A percentile compares a stretch with the other conserved stretches of the same genome.
phyloP scores from a whole-genome alignment of 2,888 invertebrate genomes.

The Hemithea aestivaria region DNA sequence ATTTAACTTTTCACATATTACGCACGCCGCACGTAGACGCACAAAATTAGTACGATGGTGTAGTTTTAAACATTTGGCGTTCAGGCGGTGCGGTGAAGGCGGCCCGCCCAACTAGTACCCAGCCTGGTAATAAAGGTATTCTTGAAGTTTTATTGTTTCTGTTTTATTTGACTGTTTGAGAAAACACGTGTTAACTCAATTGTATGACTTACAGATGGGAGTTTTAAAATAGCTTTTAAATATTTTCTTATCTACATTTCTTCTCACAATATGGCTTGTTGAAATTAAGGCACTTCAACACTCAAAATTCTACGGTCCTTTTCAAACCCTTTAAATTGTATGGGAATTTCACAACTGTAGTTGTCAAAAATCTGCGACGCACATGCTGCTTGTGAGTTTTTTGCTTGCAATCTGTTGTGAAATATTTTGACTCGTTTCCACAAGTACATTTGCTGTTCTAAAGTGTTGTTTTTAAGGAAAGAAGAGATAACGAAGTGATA shows the following conservation, averaged over 20 bases:
- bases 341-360: constrained; percentile 11
- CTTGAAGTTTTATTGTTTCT: constrained; percentile 28
- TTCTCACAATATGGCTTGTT: too few species aligned
- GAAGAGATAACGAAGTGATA: constrained; percentile 15
- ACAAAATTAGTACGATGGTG: too few species aligned
- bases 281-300: too few species aligned
- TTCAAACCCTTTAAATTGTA: too few species aligned
- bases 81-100: constrained; percentile 43
- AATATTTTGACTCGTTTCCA: constrained; percentile 52
- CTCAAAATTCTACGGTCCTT: too few species aligned
- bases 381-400: constrained; percentile 44
- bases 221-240: too few species aligned
- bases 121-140: constrained; percentile 35
- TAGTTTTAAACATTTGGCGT: constrained; percentile 23
- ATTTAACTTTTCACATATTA: too few species aligned
- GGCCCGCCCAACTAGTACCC: constrained; percentile 53
- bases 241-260: too few species aligned
- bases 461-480: constrained; percentile 16
- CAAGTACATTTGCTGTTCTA: constrained; percentile 26
- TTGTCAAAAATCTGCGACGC: constrained; percentile 45
- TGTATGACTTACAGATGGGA: too few species aligned
- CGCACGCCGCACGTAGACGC: too few species aligned
- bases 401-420: constrained; percentile 37
- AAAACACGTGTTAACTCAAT: constrained; percentile 17
- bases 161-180: constrained; percentile 15